These are phyloP conservation scores for Sebastes kiyomatsui DNA, from an alignment of 2,797 vertebrate species.

Conservation along the genomic window DNA sequence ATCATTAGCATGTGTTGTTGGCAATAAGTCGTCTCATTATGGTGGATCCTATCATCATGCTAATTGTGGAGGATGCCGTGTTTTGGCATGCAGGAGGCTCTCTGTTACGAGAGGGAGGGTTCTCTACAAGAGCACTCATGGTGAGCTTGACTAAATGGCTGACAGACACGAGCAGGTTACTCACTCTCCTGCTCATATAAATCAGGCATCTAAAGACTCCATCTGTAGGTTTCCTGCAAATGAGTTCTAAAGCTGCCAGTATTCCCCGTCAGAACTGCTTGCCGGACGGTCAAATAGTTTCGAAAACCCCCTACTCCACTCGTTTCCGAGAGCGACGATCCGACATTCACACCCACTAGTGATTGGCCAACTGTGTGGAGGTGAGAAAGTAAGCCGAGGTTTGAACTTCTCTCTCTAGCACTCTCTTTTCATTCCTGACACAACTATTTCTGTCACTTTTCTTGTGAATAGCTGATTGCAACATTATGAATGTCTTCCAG, in stretches of 20 bases:
- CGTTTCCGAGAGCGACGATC: not conserved
- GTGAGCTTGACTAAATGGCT: constrained; percentile 27
- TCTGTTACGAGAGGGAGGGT: constrained; percentile 14
- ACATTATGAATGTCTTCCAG: not conserved
- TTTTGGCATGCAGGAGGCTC: constrained; percentile 64
- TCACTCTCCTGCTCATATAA: not conserved
- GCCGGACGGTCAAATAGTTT: not conserved
- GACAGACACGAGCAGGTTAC: constrained; percentile 15
- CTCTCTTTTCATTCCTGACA: not conserved
- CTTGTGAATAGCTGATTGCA: not conserved
- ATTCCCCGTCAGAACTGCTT: not conserved
- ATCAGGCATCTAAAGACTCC: not conserved
- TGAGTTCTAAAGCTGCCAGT: not conserved
- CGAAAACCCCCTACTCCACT: not conserved
- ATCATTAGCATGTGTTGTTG: constrained; percentile 80
- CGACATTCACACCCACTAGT: not conserved
- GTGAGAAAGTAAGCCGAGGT: not conserved
- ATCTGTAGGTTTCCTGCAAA: not conserved
- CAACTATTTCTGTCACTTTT: not conserved
- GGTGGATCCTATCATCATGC: constrained; percentile 68
- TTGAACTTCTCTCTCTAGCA: not conserved
- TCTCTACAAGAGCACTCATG: constrained; percentile 21
- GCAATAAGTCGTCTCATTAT: constrained; percentile 77
- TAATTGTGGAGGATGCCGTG: constrained; percentile 75
- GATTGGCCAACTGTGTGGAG: not conserved